Evolutionary conservation across 2,888 invertebrate species (phyloP).

Genomic region (Cosmia pyralina): DNA sequence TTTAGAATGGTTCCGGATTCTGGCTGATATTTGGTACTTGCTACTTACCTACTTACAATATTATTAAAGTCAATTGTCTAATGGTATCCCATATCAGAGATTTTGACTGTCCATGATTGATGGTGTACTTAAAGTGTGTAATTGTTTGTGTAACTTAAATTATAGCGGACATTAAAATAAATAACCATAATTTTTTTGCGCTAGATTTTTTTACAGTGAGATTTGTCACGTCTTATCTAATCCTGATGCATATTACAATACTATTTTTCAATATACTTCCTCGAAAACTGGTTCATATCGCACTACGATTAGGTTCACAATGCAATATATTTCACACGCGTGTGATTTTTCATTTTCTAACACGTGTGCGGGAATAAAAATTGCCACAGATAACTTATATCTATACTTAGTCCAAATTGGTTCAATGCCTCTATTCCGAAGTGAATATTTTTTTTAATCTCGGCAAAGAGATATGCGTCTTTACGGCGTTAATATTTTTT

Average conservation of each 20-base stretch:
- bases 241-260: background rate
- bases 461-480: no score
- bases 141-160: constrained; percentile 7
- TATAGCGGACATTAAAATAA: background rate
- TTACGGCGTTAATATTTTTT: no score
- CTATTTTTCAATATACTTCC: no score
- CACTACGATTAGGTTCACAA: no score
- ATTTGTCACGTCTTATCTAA: background rate
- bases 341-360: no score
- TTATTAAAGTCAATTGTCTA: constrained; percentile 18
- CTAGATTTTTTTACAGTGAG: background rate
- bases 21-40: constrained; percentile 37
- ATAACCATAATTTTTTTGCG: background rate
- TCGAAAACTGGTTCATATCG: no score
- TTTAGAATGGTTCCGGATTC: constrained; percentile 67
- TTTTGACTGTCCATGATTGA: constrained; percentile 21
- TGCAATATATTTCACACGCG: no score
- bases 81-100: constrained; percentile 2
- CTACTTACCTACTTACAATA: background rate
- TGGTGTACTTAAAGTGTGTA: constrained; percentile 1
- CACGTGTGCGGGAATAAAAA: no score
- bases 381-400: no score
- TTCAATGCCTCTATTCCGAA: no score
- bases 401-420: no score
- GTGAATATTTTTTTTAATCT: no score